A percentile compares a stretch with the other conserved stretches of the same genome.
These are phyloP conservation scores for Vireo altiloquus DNA, from an alignment of 2,113 vertebrate species.

Conservation along the genomic window DNA sequence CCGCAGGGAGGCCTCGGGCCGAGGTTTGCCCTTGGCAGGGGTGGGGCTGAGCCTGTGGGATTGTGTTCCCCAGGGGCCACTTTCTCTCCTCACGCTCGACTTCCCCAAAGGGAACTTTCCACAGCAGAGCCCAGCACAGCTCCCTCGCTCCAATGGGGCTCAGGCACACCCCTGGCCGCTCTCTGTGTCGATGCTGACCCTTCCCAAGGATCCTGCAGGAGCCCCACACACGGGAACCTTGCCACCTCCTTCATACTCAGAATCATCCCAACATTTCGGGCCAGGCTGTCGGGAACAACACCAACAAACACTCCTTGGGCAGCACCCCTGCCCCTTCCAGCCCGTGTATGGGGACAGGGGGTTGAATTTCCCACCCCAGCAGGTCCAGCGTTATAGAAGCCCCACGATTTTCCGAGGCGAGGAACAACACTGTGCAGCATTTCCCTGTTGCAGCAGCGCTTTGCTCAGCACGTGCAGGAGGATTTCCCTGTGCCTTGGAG, in stretches of 20 bases:
- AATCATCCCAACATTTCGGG: fast-evolving
- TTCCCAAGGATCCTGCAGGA: background rate
- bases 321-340: fast-evolving
- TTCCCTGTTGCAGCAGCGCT: background rate
- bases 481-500: background rate
- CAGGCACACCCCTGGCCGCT: fast-evolving
- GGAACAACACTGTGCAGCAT: fast-evolving
- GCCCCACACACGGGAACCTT: fast-evolving
- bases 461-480: background rate
- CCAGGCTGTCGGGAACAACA: background rate
- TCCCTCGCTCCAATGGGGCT: background rate
- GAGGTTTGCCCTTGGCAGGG: fast-evolving
- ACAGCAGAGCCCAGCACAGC: background rate
- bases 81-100: background rate
- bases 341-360: fast-evolving
- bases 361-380: fast-evolving
- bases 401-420: fast-evolving
- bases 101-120: background rate
- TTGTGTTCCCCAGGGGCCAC: fast-evolving
- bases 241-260: fast-evolving
- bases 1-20: fast-evolving
- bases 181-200: fast-evolving
- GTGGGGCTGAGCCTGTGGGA: background rate
- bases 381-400: background rate
- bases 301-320: fast-evolving